These are phyloP conservation scores for Lichenostomus cassidix DNA, from an alignment of 2,113 vertebrate species.

Conservation along the genomic window DNA sequence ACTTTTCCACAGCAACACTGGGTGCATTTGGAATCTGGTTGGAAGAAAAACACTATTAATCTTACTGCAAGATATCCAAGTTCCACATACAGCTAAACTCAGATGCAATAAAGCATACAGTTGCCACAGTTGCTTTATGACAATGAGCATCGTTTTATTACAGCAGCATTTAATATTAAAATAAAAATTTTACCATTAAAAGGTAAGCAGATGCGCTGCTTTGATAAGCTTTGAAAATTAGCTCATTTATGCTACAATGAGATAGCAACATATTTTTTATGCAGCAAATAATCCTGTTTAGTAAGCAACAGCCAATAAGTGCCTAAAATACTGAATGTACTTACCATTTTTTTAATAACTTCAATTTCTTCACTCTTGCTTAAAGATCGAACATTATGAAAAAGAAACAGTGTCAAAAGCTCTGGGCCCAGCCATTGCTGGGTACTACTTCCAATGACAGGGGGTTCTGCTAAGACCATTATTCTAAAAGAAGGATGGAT, in stretches of 20 bases:
- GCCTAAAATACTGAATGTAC: background rate
- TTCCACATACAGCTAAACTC: background rate
- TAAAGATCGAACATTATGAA: slow-evolving; percentile 84
- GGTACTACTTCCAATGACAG: slow-evolving; percentile 79
- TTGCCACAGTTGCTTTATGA: background rate
- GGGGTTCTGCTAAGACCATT: slow-evolving; percentile 92
- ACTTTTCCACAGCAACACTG: slow-evolving; percentile 80
- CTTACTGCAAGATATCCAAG: background rate
- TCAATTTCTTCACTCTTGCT: slow-evolving; percentile 84
- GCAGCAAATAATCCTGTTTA: background rate
- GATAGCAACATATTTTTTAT: background rate
- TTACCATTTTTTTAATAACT: slow-evolving; percentile 87
- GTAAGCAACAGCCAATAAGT: background rate
- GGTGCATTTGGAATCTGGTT: slow-evolving; percentile 83
- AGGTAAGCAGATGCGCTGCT: background rate
- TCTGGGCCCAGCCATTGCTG: slow-evolving; percentile 94
- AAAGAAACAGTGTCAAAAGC: slow-evolving; percentile 93
- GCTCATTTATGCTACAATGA: background rate
- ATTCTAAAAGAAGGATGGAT: slow-evolving; percentile 94
- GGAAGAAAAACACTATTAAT: background rate
- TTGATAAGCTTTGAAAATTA: background rate
- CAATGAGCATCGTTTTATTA: background rate
- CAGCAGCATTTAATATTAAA: background rate
- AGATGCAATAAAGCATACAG: background rate
- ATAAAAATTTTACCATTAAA: background rate